phyloP scores from a whole-genome alignment of 2,888 invertebrate genomes.

The Caenorhabditis japonica region DNA sequence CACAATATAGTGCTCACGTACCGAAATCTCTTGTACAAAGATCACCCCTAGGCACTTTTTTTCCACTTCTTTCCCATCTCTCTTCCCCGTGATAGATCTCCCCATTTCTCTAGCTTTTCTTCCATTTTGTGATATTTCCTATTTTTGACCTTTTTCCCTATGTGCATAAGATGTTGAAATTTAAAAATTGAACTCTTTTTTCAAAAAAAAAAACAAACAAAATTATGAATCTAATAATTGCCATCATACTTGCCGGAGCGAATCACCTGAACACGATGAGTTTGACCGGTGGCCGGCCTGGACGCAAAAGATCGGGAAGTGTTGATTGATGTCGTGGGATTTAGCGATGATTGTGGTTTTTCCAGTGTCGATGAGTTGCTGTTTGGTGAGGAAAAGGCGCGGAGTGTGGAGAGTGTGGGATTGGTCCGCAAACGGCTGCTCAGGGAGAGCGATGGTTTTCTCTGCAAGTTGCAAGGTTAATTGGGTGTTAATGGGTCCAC shows the following conservation, averaged over 20 bases:
- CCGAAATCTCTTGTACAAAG: conserved; percentile 62
- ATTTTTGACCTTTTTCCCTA: conserved; percentile 14
- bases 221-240: background rate
- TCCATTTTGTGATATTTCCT: background rate
- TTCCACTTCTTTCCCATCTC: background rate
- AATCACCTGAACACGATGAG: background rate
- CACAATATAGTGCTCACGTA: conserved; percentile 74
- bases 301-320: background rate
- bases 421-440: conserved; percentile 53
- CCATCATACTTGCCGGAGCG: conserved; percentile 9
- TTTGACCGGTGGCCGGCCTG: background rate
- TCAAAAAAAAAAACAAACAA: background rate
- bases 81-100: conserved; percentile 1
- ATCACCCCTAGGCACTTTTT: conserved; percentile 21
- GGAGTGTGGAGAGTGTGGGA: conserved; percentile 39
- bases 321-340: conserved; percentile 1
- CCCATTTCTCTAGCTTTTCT: background rate
- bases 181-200: background rate
- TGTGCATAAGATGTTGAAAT: background rate
- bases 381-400: conserved; percentile 27
- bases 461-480: conserved; percentile 18
- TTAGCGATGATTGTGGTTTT: background rate
- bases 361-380: background rate
- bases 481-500: too few relatives aligned
- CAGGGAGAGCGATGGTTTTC: conserved; percentile 45